Evolutionary conservation across 2,113 vertebrate genomes (phyloP), one percentile per base, ranked within the genome.

Genomic region (Clarias gariepinus): DNA sequence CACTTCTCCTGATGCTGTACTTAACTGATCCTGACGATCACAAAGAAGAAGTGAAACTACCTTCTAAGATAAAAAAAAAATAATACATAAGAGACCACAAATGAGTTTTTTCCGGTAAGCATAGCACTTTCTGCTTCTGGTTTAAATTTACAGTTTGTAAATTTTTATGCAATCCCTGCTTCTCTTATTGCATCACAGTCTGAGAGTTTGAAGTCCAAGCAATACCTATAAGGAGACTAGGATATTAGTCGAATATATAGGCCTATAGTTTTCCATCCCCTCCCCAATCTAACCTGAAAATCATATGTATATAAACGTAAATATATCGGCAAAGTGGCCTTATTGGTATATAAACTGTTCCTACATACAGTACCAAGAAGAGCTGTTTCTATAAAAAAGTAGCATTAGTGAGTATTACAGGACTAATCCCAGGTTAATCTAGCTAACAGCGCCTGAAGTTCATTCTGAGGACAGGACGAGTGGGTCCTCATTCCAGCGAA

Each of bases 351-450:
- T 15, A 61, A 61, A 76, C 60, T 6, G 52, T 83, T 71, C 19
- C 21, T 74, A 83, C 19, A 78, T 61, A 36, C 47, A 47, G 47
- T 47, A 47, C 9, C 41, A 81, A 81, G 41, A 87, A 0, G 81
- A 79, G 80, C 41, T 82, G 77, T 82, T 58, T 89, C 92, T 91
- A 91, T 93, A 92, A 93, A 92, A 94, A 36, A 91, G 85, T 90
- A 91, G 92, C 91, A 93, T 95, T 94, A 93, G 90, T n/a, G 83
- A 58, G 91, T 87, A 93, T 93, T 94, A 94, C 87, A 91, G 82
- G 91, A 71, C 87, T 94, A 90, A 95, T 92, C 92, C 91, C 58
- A 86, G 57, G 83, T 4, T 94, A 91, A 94, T 95, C 91, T 93
- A 91, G 92, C 94, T 95, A 94, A 94, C 19, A 81, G 53, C 55